These are phyloP conservation scores for Listronotus oregonensis DNA, from an alignment of 1,140 invertebrate genomes.

Conservation along the genomic window DNA sequence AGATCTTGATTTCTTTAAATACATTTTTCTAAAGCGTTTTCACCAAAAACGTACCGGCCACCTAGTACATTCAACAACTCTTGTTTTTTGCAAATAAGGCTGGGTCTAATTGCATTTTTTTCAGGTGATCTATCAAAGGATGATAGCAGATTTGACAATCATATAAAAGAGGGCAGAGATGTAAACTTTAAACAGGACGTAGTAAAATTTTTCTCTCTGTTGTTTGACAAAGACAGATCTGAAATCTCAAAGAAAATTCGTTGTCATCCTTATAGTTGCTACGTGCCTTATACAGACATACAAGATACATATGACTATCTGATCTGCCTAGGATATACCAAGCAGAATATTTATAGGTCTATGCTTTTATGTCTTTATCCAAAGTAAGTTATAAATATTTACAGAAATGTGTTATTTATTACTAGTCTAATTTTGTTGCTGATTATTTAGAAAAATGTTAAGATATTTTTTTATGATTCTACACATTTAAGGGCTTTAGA, in stretches of 20 bases:
- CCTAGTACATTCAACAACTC: too few species aligned
- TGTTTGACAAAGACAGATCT: slow-evolving; percentile 45
- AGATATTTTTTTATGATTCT: too few species aligned
- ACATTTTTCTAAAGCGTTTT: too few species aligned
- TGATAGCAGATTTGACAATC: slow-evolving; percentile 52
- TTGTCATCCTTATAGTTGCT: slow-evolving; percentile 61
- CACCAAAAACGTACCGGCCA: too few species aligned
- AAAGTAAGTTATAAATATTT: slow-evolving; percentile 53
- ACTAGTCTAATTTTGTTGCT: too few species aligned
- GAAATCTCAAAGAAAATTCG: slow-evolving; percentile 55
- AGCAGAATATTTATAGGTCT: slow-evolving; percentile 60
- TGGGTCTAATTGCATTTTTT: too few species aligned
- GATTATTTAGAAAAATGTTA: too few species aligned
- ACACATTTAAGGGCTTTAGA: too few species aligned
- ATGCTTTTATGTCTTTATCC: slow-evolving; percentile 63
- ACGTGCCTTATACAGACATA: slow-evolving; percentile 59
- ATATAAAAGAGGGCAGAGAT: slow-evolving; percentile 53
- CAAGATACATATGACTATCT: slow-evolving; percentile 59
- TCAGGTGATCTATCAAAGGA: slow-evolving; percentile 7
- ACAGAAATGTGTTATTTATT: background rate
- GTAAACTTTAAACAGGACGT: slow-evolving; percentile 49
- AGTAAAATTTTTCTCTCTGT: slow-evolving; percentile 34
- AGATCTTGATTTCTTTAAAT: too few species aligned
- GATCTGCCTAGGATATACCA: slow-evolving; percentile 53
- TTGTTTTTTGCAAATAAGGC: too few species aligned